Base-by-base conservation (phyloP, 2,888 invertebrate species). In the Synanthedon formicaeformis region DNA sequence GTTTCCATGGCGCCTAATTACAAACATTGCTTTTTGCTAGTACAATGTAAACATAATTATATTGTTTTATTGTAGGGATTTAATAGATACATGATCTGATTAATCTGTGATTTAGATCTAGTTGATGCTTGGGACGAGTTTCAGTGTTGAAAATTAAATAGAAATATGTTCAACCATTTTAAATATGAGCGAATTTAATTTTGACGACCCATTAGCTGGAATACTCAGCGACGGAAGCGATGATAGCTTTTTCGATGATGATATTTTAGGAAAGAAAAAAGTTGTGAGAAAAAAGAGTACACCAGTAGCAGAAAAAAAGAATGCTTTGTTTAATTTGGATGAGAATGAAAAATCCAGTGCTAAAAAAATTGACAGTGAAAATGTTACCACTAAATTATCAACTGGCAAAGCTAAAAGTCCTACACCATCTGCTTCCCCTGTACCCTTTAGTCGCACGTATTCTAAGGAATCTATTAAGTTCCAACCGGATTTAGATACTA, bases 201-300 rank as follows among this genome's bases (percentile, higher is more conserved):
- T 89, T 40, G 90, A 92, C 51, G 91, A 92, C 73, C 91, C 91
- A 11, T 73, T 92, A 57, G 92, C 89, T 40, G 92, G 91, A 64
- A 86, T 90, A 64, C 75, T 92, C 50, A 92, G 92, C 65, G 92
- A 92, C 66, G 92, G 90, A 55, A 92, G 91, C 62, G 91, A 92
- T 62, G 93, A 93, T 63, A 92, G 91, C 75, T 93, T 93, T 65
- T 93, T 92, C 64, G 92, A 92, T 60, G 90, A 91, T 60, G 90
- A 90, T 60, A 87, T 84, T 53, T 62, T 85, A 45, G 82, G 84
- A 14, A 86, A 84, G 64, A 87, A 82, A 64, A 84, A 83, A 61
- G 59, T 78, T 2, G 52, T 58, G 23, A 83, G 81, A 57, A 80
- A 79, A 58, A 76, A 73, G 60, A 67, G 59, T 45, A 72, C 73